Percentiles rank a stretch among this genome's conserved stretches.
Conservation (phyloP, 2,797 vertebrate species). For the Microhierax caerulescens region DNA sequence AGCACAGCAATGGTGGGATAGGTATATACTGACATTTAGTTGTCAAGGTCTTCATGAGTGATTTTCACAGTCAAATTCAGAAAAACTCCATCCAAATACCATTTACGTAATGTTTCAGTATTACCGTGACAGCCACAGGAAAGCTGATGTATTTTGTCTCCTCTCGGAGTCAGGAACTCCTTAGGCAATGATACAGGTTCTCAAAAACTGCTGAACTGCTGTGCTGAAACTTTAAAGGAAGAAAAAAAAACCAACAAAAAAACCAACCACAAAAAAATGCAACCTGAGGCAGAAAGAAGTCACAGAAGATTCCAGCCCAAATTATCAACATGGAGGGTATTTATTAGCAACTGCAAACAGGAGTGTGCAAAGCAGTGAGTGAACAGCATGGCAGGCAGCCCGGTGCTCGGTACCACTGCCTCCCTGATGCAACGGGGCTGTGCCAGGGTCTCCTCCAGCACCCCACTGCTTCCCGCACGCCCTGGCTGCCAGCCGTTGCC, state of each 20-base stretch:
- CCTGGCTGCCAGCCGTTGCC: neutral
- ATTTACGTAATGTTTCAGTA: neutral
- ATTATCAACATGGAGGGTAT: neutral
- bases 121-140: neutral
- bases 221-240: neutral
- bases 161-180: neutral
- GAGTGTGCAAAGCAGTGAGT: neutral
- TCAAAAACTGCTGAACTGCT: conserved; percentile 29
- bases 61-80: neutral
- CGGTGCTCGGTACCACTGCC: accelerated
- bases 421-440: neutral
- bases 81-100: neutral
- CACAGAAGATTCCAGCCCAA: neutral
- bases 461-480: neutral
- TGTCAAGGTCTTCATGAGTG: neutral
- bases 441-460: neutral
- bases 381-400: neutral
- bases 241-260: neutral
- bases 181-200: neutral
- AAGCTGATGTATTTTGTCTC: neutral
- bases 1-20: neutral
- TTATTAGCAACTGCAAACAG: neutral
- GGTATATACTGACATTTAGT: neutral
- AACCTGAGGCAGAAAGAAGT: conserved; percentile 17
- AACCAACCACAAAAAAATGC: neutral